phyloP scores from a whole-genome alignment of 2,113 vertebrate genomes.

The Thomomys bottae region DNA sequence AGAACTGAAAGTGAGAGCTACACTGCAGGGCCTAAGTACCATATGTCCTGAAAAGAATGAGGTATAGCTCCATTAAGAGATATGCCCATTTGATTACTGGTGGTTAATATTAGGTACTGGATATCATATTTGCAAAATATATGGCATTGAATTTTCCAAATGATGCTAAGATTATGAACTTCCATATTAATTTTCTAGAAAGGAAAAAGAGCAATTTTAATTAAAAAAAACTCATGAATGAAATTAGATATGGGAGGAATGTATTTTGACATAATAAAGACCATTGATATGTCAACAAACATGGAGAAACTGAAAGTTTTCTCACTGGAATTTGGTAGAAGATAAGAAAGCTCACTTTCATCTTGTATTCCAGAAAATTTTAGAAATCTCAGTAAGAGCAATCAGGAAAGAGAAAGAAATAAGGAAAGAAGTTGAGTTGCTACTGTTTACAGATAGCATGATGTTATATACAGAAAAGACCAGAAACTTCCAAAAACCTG shows the following conservation, averaged over 20 bases:
- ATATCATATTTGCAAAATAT: neutral
- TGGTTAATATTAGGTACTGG: neutral
- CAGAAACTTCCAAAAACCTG: neutral
- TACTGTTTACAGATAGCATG: neutral
- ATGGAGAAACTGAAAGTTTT: neutral
- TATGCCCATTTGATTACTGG: neutral
- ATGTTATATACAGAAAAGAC: neutral
- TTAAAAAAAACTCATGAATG: neutral
- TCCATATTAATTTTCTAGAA: neutral
- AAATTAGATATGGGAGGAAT: neutral
- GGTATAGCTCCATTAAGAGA: neutral
- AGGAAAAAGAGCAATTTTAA: neutral
- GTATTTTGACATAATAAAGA: neutral
- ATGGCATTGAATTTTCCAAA: neutral
- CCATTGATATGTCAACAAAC: neutral
- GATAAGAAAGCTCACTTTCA: neutral
- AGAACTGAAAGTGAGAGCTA: neutral
- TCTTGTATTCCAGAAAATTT: neutral
- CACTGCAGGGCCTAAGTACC: neutral
- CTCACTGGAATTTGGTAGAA: neutral
- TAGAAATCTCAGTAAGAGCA: neutral
- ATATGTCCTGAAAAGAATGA: neutral
- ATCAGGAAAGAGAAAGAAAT: neutral
- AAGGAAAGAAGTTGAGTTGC: no score
- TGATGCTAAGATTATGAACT: neutral